A percentile compares a stretch with the other conserved stretches of the same genome.
phyloP scores from a whole-genome alignment of 2,888 invertebrate species.

The Salticus scenicus region DNA sequence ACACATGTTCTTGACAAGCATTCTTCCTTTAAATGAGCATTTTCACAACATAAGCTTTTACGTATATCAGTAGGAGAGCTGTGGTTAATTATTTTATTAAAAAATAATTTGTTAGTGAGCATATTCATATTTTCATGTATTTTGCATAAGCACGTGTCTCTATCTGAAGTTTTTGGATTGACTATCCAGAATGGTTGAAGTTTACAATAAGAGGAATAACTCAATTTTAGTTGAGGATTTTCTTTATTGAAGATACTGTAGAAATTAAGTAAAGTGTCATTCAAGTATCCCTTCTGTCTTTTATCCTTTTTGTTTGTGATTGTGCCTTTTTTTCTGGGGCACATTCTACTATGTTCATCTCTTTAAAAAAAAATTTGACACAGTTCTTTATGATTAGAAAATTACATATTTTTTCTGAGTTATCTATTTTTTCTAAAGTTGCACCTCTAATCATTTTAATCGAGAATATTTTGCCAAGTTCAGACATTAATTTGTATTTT shows the following conservation, averaged over 20 bases:
- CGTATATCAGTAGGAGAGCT: slow-evolving; percentile 5
- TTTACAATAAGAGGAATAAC: neutral
- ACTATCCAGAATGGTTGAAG: neutral
- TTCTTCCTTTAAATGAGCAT: neutral
- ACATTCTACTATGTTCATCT: slow-evolving; percentile 6
- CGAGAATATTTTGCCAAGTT: neutral
- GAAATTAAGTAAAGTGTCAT: neutral
- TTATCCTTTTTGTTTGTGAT: neutral
- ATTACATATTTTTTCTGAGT: neutral
- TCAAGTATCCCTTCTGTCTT: neutral
- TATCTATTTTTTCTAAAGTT: neutral
- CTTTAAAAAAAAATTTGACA: neutral
- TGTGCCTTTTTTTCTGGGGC: neutral
- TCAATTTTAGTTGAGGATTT: neutral
- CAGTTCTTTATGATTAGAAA: slow-evolving; percentile 1
- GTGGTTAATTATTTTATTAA: neutral
- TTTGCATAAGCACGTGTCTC: neutral
- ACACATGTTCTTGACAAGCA: neutral
- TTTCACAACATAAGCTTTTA: neutral
- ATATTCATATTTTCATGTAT: neutral
- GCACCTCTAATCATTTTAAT: neutral
- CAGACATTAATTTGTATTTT: neutral
- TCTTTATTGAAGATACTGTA: neutral
- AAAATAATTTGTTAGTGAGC: neutral
- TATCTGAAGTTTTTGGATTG: neutral